A percentile compares a stretch with the other conserved stretches of the same genome.
Evolutionary conservation across 2,113 vertebrate genomes (phyloP).

Genomic region (Prochilodus magdalenae): DNA sequence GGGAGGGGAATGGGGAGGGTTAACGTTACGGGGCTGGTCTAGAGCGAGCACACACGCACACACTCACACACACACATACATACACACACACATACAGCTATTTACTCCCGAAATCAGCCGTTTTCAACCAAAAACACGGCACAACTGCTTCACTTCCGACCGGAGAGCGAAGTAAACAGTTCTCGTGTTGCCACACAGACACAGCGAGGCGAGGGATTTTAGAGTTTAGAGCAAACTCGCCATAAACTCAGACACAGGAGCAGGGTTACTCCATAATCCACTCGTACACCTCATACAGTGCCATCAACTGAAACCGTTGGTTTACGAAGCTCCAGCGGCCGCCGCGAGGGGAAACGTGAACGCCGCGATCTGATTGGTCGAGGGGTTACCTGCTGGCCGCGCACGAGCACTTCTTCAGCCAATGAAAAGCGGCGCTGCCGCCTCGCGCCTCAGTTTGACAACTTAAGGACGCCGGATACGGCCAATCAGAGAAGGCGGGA

Average conservation of each 20-base stretch:
- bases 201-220: neutral
- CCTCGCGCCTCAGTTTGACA: slow-evolving; percentile 30
- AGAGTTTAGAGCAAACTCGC: neutral
- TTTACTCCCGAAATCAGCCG: too few relatives aligned
- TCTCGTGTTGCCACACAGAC: neutral
- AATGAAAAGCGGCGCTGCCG: slow-evolving; percentile 24
- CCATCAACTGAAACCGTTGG: neutral
- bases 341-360: neutral
- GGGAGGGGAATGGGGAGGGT: slow-evolving; percentile 73
- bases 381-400: slow-evolving; percentile 36
- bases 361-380: slow-evolving; percentile 51
- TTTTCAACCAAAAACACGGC: too few relatives aligned
- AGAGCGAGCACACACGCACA: slow-evolving; percentile 64
- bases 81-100: slow-evolving; percentile 55
- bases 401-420: slow-evolving; percentile 39
- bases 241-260: neutral
- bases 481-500: slow-evolving; percentile 56
- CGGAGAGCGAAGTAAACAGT: too few relatives aligned
- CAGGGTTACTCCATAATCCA: too few relatives aligned
- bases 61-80: slow-evolving; percentile 65
- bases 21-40: slow-evolving; percentile 73
- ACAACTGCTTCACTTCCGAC: neutral
- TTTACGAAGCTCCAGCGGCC: neutral
- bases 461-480: slow-evolving; percentile 38
- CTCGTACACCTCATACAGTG: neutral